phyloP scores from a whole-genome alignment of 2,113 vertebrate species.

The Bagarius yarrelli region DNA sequence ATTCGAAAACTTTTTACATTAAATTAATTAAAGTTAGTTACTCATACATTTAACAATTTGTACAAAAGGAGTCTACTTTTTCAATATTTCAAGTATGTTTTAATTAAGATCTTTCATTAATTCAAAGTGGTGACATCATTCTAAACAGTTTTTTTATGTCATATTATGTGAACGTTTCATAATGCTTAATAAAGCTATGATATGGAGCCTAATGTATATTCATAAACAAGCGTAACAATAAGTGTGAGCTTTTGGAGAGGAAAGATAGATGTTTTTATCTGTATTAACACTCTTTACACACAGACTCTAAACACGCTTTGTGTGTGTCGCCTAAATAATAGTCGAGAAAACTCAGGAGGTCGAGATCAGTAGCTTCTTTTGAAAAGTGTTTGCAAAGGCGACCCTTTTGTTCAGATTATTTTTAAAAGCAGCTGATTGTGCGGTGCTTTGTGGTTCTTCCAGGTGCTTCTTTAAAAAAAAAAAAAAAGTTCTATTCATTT shows the following conservation, averaged over 20 bases:
- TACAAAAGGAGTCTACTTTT: too few relatives aligned
- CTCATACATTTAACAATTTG: too few relatives aligned
- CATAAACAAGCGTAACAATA: too few relatives aligned
- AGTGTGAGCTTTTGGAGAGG: too few relatives aligned
- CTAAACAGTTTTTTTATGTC: neutral
- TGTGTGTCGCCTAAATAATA: neutral
- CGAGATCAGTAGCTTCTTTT: constrained; percentile 3
- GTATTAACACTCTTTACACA: neutral
- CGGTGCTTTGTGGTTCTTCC: constrained; percentile 18
- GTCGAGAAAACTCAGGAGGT: neutral
- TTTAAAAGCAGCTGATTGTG: neutral
- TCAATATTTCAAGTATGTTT: too few relatives aligned
- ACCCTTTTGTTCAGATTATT: neutral
- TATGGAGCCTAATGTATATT: too few relatives aligned
- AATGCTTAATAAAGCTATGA: too few relatives aligned
- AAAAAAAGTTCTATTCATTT: neutral
- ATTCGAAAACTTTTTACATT: too few relatives aligned
- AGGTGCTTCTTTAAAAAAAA: constrained; percentile 5
- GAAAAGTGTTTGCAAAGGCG: neutral
- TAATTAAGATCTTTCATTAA: too few relatives aligned
- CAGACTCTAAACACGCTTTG: neutral
- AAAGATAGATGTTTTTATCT: too few relatives aligned
- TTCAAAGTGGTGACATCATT: too few relatives aligned
- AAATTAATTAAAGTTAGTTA: too few relatives aligned
- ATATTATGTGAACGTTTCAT: neutral